Percentiles rank a stretch among this genome's conserved stretches.
Evolutionary conservation across 2,797 vertebrate genomes (phyloP).

Genomic region (Simalia tracyae): DNA sequence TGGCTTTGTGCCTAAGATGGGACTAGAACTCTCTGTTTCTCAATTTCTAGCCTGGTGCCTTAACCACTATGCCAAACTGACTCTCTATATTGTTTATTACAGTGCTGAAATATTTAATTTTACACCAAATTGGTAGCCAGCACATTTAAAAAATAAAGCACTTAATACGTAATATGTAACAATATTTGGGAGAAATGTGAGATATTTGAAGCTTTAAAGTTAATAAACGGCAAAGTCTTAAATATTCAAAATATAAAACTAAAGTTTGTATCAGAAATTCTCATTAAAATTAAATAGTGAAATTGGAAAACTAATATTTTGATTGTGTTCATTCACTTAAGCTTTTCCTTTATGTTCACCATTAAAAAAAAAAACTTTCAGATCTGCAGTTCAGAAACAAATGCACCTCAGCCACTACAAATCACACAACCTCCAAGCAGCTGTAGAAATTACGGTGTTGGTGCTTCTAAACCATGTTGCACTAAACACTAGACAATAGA

Average conservation of each 20-base stretch:
- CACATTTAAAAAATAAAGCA: neutral
- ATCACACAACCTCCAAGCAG: neutral
- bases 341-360: neutral
- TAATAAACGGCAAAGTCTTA: neutral
- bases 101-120: neutral
- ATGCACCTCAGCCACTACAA: neutral
- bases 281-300: neutral
- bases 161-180: neutral
- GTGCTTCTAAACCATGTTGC: neutral
- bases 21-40: neutral
- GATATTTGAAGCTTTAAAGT: neutral
- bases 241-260: neutral
- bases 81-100: neutral
- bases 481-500: neutral
- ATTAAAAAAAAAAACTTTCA: neutral
- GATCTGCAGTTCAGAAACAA: neutral
- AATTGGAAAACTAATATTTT: neutral
- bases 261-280: neutral
- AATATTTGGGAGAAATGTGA: neutral
- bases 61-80: neutral
- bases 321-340: neutral
- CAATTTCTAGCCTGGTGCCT: neutral
- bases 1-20: neutral
- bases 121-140: neutral
- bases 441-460: neutral